Evolutionary conservation across 2,113 vertebrate species (phyloP), one percentile per base, ranked within the genome.

Genomic region (Mola mola): DNA sequence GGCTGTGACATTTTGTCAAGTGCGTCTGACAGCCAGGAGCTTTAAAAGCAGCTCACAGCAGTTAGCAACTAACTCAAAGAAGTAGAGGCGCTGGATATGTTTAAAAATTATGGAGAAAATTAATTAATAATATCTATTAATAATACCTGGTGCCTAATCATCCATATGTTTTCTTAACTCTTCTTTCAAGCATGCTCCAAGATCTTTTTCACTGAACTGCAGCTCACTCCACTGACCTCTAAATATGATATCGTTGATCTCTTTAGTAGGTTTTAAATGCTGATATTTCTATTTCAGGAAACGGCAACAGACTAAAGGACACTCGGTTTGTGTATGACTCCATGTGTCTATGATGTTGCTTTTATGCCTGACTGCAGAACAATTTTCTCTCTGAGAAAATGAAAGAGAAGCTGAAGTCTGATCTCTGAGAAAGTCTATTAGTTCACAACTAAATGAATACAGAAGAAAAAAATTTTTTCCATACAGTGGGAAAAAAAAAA

Each of bases 321-420:
- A 66, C 48, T 49, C 55, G 46, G 16, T 29, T 19, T 44, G 13
- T 31, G 42, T 56, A n/a, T 52, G 36, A 16, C 12, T 33, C 41
- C 38, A n/a, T 64, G 0, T 44, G 50, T 16, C 25, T 53, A 46
- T 78, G 70, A n/a, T 65, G 56, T 65, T 73, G 61, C 47, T 71
- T 70, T 81, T 41, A 75, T 65, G 69, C 52, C 44, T 11, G 41
- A 78, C 25, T 59, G 47, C 60, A 53, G 61, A 79, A 63, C 55
- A 55, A 31, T 72, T 55, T 72, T 66, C 58, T 63, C 65, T 63
- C 21, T 3, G n/a, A 57, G 41, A 77, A 17, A 75, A 75, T 69
- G 47, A 65, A 82, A 71, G 20, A 8, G 61, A 62, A 61, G 43
- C 60, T 60, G 56, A 82, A 75, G 61, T 41, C 42, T 62, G 50